phyloP scores from a whole-genome alignment of 2,888 invertebrate genomes.

The Heteropelma amictum region DNA sequence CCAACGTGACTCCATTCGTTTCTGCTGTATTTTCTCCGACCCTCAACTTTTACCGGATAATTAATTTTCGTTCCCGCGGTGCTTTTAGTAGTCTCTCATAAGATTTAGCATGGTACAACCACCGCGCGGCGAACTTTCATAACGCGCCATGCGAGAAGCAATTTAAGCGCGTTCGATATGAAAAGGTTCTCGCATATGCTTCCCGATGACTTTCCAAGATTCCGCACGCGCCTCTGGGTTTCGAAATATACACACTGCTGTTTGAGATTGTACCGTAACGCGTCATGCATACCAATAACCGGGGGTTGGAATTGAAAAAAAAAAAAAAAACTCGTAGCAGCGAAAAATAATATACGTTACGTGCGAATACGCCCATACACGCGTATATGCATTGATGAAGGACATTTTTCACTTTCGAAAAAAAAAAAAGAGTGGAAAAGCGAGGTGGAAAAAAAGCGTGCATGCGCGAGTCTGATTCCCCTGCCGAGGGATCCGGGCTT shows the following conservation, averaged over 20 bases:
- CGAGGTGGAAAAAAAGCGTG: no score
- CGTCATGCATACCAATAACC: slow-evolving; percentile 24
- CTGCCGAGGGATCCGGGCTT: no score
- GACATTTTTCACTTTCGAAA: no score
- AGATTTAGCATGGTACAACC: not conserved
- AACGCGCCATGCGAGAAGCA: slow-evolving; percentile 11
- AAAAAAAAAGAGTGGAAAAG: no score
- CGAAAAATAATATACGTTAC: no score
- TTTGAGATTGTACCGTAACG: not conserved
- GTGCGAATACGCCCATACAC: no score
- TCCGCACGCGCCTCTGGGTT: not conserved
- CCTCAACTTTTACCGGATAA: slow-evolving; percentile 44
- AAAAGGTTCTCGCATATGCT: not conserved
- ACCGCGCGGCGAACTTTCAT: not conserved
- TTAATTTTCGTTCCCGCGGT: slow-evolving; percentile 51
- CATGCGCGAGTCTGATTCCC: no score
- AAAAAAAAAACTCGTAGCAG: no score
- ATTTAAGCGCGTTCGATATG: slow-evolving; percentile 44
- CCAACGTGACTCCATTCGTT: slow-evolving; percentile 4
- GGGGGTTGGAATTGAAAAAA: not conserved
- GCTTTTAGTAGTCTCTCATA: slow-evolving; percentile 39
- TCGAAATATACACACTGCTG: not conserved
- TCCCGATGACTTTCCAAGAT: not conserved
- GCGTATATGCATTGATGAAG: no score
- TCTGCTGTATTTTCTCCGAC: not conserved